Base-by-base conservation (phyloP, 1,140 invertebrate species). In the Dolichoris vasculosae region DNA sequence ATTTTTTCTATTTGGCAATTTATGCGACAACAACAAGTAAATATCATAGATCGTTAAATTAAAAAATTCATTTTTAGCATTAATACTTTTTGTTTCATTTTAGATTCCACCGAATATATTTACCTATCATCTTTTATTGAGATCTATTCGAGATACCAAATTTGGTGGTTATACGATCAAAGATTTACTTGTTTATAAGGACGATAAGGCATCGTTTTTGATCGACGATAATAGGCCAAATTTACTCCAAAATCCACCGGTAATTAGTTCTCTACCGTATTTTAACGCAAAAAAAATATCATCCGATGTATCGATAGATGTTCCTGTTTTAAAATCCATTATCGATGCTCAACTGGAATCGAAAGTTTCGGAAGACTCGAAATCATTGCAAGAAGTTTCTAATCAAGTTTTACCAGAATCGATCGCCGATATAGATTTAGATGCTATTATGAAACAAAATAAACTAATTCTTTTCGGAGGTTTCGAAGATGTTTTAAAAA, bases 1-100 rank as follows among this genome's bases (percentile, higher is more conserved):
- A 96, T 96, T 73, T 90, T 99, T 46, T 90, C 96, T 82, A 95
- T 98, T n/a, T 98, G 97, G 97, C 95, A 96, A 75, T 96, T 97
- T 93, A 96, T 99, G 96, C 90, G 95, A 48, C 67, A 76, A 26
- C 13, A 43, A 76, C 30, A 15, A 15, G 85, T 83, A 78, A 32
- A 8, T 46, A 59, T 76, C 55, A 55, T 59, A 26, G 20, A 59
- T 26, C 8, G 46, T 46, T 75, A 2, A 59, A 59, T 43, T 75
- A 2, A 30, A 20, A 73, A 73, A 51, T 6, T 30, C n/a, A 78
- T 80, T 30, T 26, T 64, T 69, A 38, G 20, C 7, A 55, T 55
- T 11, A 43, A 64, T 43, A 32, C 20, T 63, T 89, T 94, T 82
- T 92, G 94, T 87, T n/a, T 51, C 93, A 80, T 93, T 94, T 87